A percentile compares a stretch with the other conserved stretches of the same genome.
Evolutionary conservation across 2,113 vertebrate genomes (phyloP).

Genomic region (Perca flavescens): DNA sequence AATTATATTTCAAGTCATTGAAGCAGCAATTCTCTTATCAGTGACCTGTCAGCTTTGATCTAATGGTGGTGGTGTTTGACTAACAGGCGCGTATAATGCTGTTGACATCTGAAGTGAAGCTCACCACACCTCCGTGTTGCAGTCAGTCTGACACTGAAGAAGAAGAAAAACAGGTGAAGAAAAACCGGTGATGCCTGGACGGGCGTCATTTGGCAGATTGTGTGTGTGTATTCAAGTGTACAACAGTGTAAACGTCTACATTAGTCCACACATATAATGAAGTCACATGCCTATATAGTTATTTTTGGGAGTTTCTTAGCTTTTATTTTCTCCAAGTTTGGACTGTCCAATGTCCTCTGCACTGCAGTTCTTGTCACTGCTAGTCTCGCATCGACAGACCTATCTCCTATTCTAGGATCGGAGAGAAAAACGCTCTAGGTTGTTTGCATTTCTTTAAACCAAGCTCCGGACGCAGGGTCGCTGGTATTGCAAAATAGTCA

Average conservation of each 20-base stretch:
- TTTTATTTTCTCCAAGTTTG: neutral
- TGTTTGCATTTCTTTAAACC: no score
- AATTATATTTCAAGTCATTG: conserved; percentile 50
- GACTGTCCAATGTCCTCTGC: neutral
- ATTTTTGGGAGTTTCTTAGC: no score
- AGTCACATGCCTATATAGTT: neutral
- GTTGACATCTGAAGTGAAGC: conserved; percentile 35
- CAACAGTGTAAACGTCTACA: neutral
- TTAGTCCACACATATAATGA: neutral
- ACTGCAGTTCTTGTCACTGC: neutral
- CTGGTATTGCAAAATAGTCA: no score
- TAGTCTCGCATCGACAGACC: no score
- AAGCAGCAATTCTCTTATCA: conserved; percentile 57
- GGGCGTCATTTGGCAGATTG: neutral
- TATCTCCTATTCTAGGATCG: no score
- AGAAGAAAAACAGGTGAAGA: conserved; percentile 12
- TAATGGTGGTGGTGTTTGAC: conserved; percentile 30
- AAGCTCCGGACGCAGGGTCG: no score
- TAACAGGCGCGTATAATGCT: conserved; percentile 44
- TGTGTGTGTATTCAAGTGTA: neutral
- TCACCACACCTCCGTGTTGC: conserved; percentile 27
- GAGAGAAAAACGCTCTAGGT: no score
- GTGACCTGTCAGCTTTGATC: conserved; percentile 55
- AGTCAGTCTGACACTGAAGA: neutral
- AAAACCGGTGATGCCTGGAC: neutral